Percentiles rank a stretch among this genome's conserved stretches.
These are phyloP conservation scores for Bufo gargarizans DNA, from an alignment of 2,113 vertebrate species.

Conservation along the genomic window DNA sequence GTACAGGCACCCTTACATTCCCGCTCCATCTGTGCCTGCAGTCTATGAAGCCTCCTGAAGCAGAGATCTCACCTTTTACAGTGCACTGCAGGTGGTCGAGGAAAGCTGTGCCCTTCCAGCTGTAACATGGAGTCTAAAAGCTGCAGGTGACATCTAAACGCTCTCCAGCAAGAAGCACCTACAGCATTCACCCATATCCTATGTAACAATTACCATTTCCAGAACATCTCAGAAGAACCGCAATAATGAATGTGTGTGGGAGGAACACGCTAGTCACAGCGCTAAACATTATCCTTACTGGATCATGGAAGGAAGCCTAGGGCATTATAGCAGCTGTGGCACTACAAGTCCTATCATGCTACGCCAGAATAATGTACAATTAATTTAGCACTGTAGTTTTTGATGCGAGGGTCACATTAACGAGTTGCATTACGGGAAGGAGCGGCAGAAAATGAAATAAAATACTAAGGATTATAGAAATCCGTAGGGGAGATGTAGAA, in stretches of 20 bases:
- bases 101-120: background rate
- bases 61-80: background rate
- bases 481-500: too few relatives aligned
- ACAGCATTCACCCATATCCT: background rate
- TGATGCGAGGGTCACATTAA: too few relatives aligned
- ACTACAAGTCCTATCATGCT: background rate
- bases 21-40: background rate
- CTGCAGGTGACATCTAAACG: background rate
- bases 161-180: background rate
- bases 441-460: too few relatives aligned
- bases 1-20: too few relatives aligned
- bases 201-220: background rate
- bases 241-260: background rate
- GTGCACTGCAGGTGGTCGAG: background rate
- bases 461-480: background rate
- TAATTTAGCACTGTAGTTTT: background rate
- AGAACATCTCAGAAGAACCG: background rate
- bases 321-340: background rate
- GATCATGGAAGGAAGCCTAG: background rate
- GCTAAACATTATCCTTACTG: background rate
- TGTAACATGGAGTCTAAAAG: background rate
- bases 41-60: background rate
- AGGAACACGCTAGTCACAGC: background rate
- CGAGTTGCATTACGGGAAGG: too few relatives aligned
- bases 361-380: background rate